These are phyloP conservation scores for Nymphalis c-album DNA, from an alignment of 2,888 invertebrate genomes.

Conservation along the genomic window DNA sequence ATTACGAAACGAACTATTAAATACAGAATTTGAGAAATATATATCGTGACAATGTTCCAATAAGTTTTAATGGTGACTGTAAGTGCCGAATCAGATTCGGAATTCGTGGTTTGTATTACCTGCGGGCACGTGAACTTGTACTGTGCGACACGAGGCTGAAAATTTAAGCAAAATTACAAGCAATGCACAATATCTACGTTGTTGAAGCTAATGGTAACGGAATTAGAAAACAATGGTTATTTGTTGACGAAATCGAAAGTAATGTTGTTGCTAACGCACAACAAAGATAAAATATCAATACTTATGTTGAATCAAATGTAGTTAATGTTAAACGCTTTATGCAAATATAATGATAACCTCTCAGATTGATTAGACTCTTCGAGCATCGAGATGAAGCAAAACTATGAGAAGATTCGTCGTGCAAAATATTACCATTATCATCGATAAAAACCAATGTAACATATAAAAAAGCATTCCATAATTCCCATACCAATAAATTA, in stretches of 20 bases:
- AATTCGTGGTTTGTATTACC: conserved; percentile 30
- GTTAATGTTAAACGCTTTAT: too few relatives aligned
- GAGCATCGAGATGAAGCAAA: background rate
- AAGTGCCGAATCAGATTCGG: conserved; percentile 35
- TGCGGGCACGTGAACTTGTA: conserved; percentile 19
- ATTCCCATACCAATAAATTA: background rate
- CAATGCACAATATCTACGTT: background rate
- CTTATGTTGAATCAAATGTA: too few relatives aligned
- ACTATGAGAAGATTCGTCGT: background rate
- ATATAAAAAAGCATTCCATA: background rate
- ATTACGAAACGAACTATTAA: conserved; percentile 22
- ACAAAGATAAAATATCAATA: too few relatives aligned
- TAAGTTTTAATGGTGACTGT: conserved; percentile 33
- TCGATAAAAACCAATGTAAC: background rate
- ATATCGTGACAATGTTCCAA: conserved; percentile 38
- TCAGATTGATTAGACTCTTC: background rate
- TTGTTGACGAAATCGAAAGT: conserved; percentile 9
- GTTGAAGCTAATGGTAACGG: conserved; percentile 1
- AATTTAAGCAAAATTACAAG: conserved; percentile 9
- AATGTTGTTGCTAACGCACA: conserved; percentile 2
- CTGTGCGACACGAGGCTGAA: background rate
- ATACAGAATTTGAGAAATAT: conserved; percentile 30
- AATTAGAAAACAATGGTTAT: conserved; percentile 7
- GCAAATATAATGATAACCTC: too few relatives aligned
- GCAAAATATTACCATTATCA: background rate